These are phyloP conservation scores for Oncorhynchus clarkii DNA, from an alignment of 2,113 vertebrate species.

Conservation along the genomic window DNA sequence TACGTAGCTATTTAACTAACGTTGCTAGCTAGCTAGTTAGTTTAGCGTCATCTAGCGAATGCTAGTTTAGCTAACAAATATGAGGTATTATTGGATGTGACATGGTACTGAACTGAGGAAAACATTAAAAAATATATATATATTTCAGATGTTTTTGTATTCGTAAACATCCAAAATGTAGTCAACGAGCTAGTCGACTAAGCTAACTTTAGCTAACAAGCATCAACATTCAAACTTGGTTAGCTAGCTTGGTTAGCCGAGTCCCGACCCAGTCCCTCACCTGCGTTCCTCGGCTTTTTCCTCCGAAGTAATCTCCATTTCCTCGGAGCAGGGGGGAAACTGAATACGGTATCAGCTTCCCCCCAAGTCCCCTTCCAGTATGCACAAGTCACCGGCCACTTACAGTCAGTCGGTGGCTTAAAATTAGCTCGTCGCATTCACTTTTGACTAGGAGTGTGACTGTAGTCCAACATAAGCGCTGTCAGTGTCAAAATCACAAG, in stretches of 20 bases:
- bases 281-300: constrained; percentile 65
- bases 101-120: too few relatives aligned
- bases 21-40: background rate
- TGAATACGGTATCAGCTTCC: constrained; percentile 41
- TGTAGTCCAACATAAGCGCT: constrained; percentile 42
- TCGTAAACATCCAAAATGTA: too few relatives aligned
- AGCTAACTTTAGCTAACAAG: background rate
- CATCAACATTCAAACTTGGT: background rate
- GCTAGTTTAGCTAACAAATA: too few relatives aligned
- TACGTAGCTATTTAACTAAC: background rate
- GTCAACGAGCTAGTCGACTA: background rate
- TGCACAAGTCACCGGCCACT: background rate
- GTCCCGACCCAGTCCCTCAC: constrained; percentile 36
- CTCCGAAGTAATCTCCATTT: constrained; percentile 66
- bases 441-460: constrained; percentile 20
- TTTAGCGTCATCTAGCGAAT: background rate
- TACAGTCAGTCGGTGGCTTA: background rate
- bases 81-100: too few relatives aligned
- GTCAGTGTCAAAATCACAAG: constrained; percentile 12
- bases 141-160: too few relatives aligned
- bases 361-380: background rate
- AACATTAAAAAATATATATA: too few relatives aligned
- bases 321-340: constrained; percentile 29
- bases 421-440: background rate
- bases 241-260: background rate